phyloP scores from a whole-genome alignment of 2,113 vertebrate species.

The Panurus biarmicus region DNA sequence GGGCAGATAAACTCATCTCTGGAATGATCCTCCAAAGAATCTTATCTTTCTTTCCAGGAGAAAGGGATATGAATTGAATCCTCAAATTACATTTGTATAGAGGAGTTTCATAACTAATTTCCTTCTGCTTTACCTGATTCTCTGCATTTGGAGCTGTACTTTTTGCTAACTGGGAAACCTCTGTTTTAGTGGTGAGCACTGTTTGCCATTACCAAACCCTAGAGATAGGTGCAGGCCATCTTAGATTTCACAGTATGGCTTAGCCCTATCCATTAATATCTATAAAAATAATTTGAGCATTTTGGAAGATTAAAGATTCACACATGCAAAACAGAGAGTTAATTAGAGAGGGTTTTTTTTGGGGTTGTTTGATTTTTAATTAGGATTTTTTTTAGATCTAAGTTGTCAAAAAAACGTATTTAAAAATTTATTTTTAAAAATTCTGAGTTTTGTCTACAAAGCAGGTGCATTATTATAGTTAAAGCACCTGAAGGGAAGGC shows the following conservation, averaged over 20 bases:
- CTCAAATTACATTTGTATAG: not conserved
- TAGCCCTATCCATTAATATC: not conserved
- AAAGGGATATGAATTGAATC: not conserved
- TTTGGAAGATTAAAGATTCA: not conserved
- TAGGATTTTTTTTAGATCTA: not conserved
- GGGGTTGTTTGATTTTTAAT: not conserved
- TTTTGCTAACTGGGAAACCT: not conserved
- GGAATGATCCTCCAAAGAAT: not conserved
- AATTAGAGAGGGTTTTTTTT: not conserved
- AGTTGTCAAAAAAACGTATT: not conserved
- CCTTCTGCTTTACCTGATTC: not conserved
- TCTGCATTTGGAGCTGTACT: not conserved
- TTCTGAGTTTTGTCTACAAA: too few relatives aligned
- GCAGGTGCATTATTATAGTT: too few relatives aligned
- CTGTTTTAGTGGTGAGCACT: not conserved
- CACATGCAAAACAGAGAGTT: not conserved
- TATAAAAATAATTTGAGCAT: not conserved
- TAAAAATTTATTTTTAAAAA: not conserved
- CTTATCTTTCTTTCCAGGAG: slow-evolving; percentile 27
- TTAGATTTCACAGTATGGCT: not conserved
- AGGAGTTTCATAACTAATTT: not conserved
- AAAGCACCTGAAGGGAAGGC: too few relatives aligned
- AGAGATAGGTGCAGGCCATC: not conserved
- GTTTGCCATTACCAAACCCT: not conserved
- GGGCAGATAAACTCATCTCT: not conserved